Percentiles rank a stretch among this genome's conserved stretches.
Evolutionary conservation across 2,113 vertebrate genomes (phyloP).

Genomic region (Pygoscelis antarcticus): DNA sequence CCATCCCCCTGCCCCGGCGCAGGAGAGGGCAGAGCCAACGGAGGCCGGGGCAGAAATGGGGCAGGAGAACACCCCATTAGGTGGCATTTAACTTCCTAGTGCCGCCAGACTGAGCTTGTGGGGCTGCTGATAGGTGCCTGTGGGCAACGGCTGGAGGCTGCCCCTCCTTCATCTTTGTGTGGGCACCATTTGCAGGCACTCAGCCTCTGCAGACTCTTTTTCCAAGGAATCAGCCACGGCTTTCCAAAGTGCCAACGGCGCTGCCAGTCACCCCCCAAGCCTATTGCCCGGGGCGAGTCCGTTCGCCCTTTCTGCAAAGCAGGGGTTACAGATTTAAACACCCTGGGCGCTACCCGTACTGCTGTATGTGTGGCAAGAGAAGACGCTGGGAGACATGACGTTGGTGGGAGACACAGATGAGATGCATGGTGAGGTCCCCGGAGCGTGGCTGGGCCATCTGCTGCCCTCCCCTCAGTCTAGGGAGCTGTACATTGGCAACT

Average conservation of each 20-base stretch:
- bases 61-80: not conserved
- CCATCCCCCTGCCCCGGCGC: not conserved
- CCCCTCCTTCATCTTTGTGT: not conserved
- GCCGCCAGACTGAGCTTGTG: accelerated
- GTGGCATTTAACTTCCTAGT: not conserved
- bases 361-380: not conserved
- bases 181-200: not conserved
- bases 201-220: not conserved
- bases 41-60: not conserved
- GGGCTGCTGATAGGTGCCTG: not conserved
- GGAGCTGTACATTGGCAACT: not conserved
- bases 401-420: not conserved
- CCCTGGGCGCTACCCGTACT: accelerated
- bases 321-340: not conserved
- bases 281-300: not conserved
- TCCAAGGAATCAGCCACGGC: not conserved
- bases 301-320: not conserved
- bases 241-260: accelerated
- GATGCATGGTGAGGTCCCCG: not conserved
- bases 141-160: accelerated
- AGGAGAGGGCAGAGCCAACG: not conserved
- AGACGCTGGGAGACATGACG: accelerated
- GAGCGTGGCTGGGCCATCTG: accelerated
- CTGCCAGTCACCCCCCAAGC: not conserved
- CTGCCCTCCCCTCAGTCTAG: not conserved